These are phyloP conservation scores for Chaitophorus viminalis DNA, from an alignment of 2,888 invertebrate genomes.

Conservation along the genomic window DNA sequence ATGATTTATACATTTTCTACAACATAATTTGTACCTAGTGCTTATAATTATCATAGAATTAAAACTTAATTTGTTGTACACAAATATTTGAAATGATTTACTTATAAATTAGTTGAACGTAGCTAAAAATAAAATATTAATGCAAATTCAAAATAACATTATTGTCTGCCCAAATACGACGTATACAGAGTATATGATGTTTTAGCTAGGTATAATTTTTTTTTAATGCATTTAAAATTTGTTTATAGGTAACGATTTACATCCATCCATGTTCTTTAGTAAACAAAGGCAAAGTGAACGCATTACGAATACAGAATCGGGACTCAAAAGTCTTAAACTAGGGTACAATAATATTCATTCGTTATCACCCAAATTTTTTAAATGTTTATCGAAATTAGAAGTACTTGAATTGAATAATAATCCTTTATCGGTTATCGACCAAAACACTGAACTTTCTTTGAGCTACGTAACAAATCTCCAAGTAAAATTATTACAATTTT, in stretches of 20 bases:
- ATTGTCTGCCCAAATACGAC: no score
- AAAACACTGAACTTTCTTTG: slow-evolving; percentile 57
- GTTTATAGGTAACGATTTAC: slow-evolving; percentile 36
- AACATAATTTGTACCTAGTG: not conserved
- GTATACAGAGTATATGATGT: no score
- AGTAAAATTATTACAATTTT: slow-evolving; percentile 6
- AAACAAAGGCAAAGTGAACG: not conserved
- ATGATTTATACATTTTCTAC: no score
- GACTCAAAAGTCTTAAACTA: slow-evolving; percentile 46
- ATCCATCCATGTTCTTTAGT: not conserved
- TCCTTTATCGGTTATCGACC: slow-evolving; percentile 54
- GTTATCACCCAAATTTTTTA: slow-evolving; percentile 48
- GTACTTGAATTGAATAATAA: slow-evolving; percentile 59
- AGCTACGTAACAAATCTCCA: slow-evolving; percentile 48
- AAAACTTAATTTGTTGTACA: no score
- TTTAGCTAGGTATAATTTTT: no score
- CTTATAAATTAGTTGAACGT: no score
- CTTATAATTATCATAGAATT: not conserved
- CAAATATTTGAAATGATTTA: no score
- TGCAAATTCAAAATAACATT: no score
- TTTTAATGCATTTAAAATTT: not conserved
- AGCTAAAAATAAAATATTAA: no score
- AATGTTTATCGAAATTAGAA: slow-evolving; percentile 55
- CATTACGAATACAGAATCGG: not conserved
- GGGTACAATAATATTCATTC: slow-evolving; percentile 52